These are phyloP conservation scores for Liopterus haemorrhoidalis DNA, from an alignment of 2,888 invertebrate genomes.

Conservation along the genomic window DNA sequence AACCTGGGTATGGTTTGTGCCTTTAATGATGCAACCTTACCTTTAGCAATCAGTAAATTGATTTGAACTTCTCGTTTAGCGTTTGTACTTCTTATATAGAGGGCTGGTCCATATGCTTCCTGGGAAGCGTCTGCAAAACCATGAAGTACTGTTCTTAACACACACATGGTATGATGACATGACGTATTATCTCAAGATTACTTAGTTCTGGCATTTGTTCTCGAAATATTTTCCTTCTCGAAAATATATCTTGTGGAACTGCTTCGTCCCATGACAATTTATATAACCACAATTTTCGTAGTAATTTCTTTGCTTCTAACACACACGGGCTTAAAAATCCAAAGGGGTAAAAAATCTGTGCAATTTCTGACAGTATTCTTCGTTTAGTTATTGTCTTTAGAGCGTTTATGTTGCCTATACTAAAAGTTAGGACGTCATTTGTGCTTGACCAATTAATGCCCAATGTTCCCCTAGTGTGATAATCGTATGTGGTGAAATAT, in stretches of 20 bases:
- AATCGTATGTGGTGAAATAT: background rate
- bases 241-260: background rate
- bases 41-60: background rate
- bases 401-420: too few relatives aligned
- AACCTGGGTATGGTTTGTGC: background rate
- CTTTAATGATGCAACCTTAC: background rate
- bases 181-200: too few relatives aligned
- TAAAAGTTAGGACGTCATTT: too few relatives aligned
- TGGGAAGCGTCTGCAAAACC: too few relatives aligned
- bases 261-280: slow-evolving; percentile 10
- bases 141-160: too few relatives aligned
- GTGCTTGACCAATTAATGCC: slow-evolving; percentile 39
- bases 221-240: slow-evolving; percentile 4
- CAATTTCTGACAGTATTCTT: background rate
- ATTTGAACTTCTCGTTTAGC: background rate
- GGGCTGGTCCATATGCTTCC: slow-evolving; percentile 24
- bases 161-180: too few relatives aligned
- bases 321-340: background rate
- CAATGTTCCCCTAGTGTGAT: slow-evolving; percentile 7
- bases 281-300: slow-evolving; percentile 3
- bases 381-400: background rate
- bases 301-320: background rate
- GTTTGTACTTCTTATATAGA: slow-evolving; percentile 13
- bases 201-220: too few relatives aligned
- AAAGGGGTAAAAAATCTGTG: too few relatives aligned